Conservation (phyloP, 2,888 invertebrate genomes). For the Luffia ferchaultella region DNA sequence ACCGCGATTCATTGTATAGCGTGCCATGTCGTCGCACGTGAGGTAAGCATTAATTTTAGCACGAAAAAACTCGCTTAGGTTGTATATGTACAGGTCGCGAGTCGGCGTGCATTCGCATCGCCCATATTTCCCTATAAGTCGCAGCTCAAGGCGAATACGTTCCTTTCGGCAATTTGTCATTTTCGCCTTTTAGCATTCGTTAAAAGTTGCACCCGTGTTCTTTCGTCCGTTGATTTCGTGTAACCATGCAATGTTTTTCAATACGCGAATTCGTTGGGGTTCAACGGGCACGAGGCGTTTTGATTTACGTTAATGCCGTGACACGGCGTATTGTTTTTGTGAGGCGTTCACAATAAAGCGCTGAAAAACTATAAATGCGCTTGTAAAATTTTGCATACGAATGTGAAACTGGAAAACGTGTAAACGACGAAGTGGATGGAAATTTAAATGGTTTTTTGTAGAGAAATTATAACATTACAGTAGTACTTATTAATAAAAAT, state of each 20-base stretch:
- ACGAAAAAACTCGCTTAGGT: conserved; percentile 7
- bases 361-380: no score
- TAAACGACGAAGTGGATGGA: no score
- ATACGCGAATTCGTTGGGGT: neutral
- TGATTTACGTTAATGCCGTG: neutral
- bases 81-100: neutral
- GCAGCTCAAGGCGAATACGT: neutral
- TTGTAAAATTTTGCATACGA: no score
- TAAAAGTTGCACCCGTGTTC: conserved; percentile 5
- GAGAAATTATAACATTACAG: no score
- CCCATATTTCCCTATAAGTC: no score
- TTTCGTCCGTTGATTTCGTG: neutral
- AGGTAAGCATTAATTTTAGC: conserved; percentile 3
- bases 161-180: conserved; percentile 13
- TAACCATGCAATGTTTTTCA: neutral
- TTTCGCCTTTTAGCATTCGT: conserved; percentile 9
- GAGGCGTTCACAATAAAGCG: no score
- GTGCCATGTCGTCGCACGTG: conserved; percentile 18
- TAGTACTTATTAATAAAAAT: no score
- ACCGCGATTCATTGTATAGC: conserved; percentile 15
- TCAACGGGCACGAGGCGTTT: neutral
- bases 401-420: no score
- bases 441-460: no score
- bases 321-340: neutral
- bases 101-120: neutral